Evolutionary conservation across 2,888 invertebrate genomes (phyloP), one percentile per base, ranked within the genome.

Genomic region (Agrotis ipsilon): DNA sequence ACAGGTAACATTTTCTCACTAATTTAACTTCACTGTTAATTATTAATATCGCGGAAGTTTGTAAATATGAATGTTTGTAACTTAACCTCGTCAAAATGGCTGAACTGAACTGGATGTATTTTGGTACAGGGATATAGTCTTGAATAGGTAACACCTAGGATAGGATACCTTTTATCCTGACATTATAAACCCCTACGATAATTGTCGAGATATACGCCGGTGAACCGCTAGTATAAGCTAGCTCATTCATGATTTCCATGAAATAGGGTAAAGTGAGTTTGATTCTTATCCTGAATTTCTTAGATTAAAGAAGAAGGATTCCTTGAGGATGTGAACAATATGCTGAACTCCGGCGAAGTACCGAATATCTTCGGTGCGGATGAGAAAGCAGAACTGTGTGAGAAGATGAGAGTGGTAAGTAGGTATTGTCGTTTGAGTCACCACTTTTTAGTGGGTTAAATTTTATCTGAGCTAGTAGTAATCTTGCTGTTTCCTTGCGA

Each of bases 241-340:
- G 1, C 9, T 39, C 9, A 39, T 39, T 39, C 11, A 39, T 39
- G 39, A 39, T 32, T 32, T 16, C 14, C 6, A 24, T 48, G 5
- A 18, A 54, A 39, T 32, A 9, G 4, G 7, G 14, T 18, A 27
- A 46, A 0, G 13, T 32, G 18, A 21, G 52, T 32, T 13, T 67
- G 14, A 45, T 21, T 21, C 14, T 60, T 51, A 19, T n/a, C 6
- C 14, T 54, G 3, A 49, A 59, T 49, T 45, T 16, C 4, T 45
- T 54, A 98, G 97, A 98, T 99, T 49, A 99, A 99, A 96, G 98
- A 98, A 92, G 99, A 99, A 94, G 98, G 98, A 0, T 99, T 99
- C 89, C 94, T 99, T 62, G 99, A 99, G 93, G 99, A 99, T 87
- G 97, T 99, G 1, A 99, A 98, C 90, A 99, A 99, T 90, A 97